These are phyloP conservation scores for Uloborus plumipes DNA, from an alignment of 2,888 invertebrate species.

Conservation along the genomic window DNA sequence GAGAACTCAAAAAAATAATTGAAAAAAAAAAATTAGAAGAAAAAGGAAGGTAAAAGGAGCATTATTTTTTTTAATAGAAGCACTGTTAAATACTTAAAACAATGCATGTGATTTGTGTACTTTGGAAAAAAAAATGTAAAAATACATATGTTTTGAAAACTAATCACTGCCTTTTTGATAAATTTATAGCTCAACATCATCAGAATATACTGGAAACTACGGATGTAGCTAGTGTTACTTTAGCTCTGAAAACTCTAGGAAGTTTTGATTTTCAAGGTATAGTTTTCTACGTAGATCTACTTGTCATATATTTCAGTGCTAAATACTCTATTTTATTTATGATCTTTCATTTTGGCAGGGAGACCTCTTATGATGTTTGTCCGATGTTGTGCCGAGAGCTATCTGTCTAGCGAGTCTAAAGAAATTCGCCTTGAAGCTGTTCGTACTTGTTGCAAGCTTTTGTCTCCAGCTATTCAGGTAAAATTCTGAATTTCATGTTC, in stretches of 20 bases:
- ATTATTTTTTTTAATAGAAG: no score
- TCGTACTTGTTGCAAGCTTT: constrained; percentile 88
- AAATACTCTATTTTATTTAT: background rate
- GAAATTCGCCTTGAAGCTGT: constrained; percentile 95
- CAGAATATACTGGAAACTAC: constrained; percentile 75
- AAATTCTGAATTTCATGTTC: background rate
- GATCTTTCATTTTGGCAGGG: constrained; percentile 71
- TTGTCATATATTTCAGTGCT: background rate
- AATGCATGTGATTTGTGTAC: background rate
- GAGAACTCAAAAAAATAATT: no score
- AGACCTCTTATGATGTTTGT: constrained; percentile 93
- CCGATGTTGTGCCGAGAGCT: constrained; percentile 90
- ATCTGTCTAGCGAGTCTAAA: constrained; percentile 89
- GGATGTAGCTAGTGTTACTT: constrained; percentile 87
- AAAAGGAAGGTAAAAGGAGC: no score
- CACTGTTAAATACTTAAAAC: no score
- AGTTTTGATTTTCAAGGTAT: constrained; percentile 86
- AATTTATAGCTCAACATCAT: constrained; percentile 7
- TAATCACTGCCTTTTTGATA: background rate
- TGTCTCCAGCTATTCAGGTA: constrained; percentile 83
- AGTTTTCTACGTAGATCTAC: background rate
- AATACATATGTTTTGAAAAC: background rate
- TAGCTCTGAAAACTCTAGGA: constrained; percentile 93
- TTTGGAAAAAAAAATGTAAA: no score
- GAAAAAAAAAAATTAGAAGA: no score